Base-by-base conservation (phyloP, 1,140 invertebrate genomes). In the Contarinia nasturtii region DNA sequence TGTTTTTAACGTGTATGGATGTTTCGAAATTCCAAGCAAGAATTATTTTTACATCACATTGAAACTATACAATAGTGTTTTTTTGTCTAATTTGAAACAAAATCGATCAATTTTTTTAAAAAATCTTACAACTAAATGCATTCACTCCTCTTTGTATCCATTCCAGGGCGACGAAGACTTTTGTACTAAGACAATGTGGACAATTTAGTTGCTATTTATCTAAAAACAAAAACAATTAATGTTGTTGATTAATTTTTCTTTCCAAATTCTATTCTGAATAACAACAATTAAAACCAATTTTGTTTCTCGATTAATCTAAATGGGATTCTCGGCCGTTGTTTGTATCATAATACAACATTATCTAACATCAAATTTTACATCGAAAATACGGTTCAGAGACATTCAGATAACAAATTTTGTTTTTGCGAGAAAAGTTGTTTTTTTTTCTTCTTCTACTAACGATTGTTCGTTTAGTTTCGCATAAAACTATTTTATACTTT, bases 101-200 rank as follows among this genome's bases (percentile, higher is more conserved):
- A 7, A 42, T 42, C 15, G 7, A 10, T 44, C 20, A 44, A 44
- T 21, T 44, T 44, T n/a, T n/a, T n/a, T n/a, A n/a, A n/a, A 7
- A 44, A 19, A 15, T 44, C 17, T 19, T 44, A 14, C 18, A 44
- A 19, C n/a, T 40, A 15, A 15, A 40, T 40, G n/a, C 18, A 45
- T 50, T 43, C 46, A 47, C 52, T 59, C 52, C 55, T 63, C 50
- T 64, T 54, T 34, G 18, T 47, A 43, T 43, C 57, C 54, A 66
- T 70, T 73, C 62, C 70, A 72, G 70, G 69, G 65, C 70, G 70
- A 64, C 67, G 68, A 57, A 67, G 67, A 63, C 68, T 71, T 56
- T 69, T 72, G 54, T 73, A 71, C 63, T 73, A 71, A 65, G 68
- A 55, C 60, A 51, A 53, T 49, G n/a, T 22, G n/a, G 22, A 45